Evolutionary conservation across 2,888 invertebrate species (phyloP).

Genomic region (Thalpophila matura): DNA sequence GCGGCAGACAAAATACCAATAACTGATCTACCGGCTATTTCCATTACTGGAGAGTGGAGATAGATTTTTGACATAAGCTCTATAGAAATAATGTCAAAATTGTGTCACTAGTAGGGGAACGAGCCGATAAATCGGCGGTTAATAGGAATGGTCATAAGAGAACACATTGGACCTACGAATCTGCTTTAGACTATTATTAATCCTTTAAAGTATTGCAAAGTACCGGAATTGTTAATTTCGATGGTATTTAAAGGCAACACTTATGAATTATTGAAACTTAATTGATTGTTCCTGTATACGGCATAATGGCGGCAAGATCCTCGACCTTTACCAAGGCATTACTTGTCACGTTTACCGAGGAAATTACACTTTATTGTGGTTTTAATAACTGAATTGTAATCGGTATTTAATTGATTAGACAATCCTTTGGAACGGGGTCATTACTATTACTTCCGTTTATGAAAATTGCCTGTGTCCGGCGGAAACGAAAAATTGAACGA

Average conservation of each 20-base stretch:
- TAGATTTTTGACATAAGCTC: no score
- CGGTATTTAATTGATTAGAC: constrained; percentile 25
- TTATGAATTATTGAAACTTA: constrained; percentile 50
- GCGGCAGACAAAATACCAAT: no score
- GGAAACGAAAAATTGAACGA: neutral
- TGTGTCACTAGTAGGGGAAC: no score
- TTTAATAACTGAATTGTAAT: constrained; percentile 25
- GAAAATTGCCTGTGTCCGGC: neutral
- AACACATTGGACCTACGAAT: no score
- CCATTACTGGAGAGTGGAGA: no score
- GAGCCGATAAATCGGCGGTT: no score
- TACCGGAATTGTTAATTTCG: constrained; percentile 19
- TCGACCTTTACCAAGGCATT: constrained; percentile 47
- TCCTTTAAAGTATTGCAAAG: neutral
- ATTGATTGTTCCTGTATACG: constrained; percentile 41
- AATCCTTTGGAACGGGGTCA: neutral
- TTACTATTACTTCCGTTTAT: constrained; percentile 26
- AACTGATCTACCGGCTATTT: no score
- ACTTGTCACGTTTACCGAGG: constrained; percentile 25
- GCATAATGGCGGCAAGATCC: constrained; percentile 32
- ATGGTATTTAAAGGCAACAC: constrained; percentile 25
- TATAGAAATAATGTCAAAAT: no score
- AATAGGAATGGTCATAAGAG: no score
- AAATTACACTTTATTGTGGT: constrained; percentile 31
- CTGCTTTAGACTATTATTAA: neutral